Percentiles rank a stretch among this genome's conserved stretches.
These are phyloP conservation scores for Pseudomyrmex flavicornis DNA, from an alignment of 1,140 invertebrate genomes.

Conservation along the genomic window DNA sequence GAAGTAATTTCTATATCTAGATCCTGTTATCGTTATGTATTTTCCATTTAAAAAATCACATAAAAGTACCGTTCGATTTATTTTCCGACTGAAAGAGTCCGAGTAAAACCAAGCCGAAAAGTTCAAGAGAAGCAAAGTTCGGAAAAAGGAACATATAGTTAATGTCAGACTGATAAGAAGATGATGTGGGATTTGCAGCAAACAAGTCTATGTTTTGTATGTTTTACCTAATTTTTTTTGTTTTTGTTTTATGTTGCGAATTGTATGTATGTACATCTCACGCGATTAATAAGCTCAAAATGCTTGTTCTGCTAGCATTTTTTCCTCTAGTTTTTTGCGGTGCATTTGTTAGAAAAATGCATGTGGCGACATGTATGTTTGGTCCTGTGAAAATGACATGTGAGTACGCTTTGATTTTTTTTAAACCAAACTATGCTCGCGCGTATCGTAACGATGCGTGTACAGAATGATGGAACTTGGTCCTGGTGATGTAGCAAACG, in stretches of 20 bases:
- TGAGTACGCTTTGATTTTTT: background rate
- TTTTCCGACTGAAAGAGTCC: too few relatives aligned
- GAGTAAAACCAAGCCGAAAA: too few relatives aligned
- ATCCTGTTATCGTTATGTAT: too few relatives aligned
- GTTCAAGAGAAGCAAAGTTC: too few relatives aligned
- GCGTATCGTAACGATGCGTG: constrained; percentile 82
- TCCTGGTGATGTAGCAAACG: constrained; percentile 81
- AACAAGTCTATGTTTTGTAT: background rate
- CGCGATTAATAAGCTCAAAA: background rate
- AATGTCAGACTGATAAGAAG: background rate
- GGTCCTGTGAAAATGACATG: constrained; percentile 30
- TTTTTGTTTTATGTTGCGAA: background rate
- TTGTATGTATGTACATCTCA: too few relatives aligned
- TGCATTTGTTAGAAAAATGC: background rate
- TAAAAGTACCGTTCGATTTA: too few relatives aligned
- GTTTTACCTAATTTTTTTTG: background rate
- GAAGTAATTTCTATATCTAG: background rate
- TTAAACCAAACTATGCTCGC: constrained; percentile 83
- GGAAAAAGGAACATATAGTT: too few relatives aligned
- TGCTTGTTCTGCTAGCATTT: background rate
- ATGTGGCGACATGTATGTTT: too few relatives aligned
- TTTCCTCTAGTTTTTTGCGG: background rate
- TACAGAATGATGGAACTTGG: constrained; percentile 82
- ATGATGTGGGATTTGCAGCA: background rate
- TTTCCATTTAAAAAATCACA: too few relatives aligned